A percentile compares a stretch with the other conserved stretches of the same genome.
phyloP scores from a whole-genome alignment of 2,888 invertebrate genomes.

The Netelia inedita region DNA sequence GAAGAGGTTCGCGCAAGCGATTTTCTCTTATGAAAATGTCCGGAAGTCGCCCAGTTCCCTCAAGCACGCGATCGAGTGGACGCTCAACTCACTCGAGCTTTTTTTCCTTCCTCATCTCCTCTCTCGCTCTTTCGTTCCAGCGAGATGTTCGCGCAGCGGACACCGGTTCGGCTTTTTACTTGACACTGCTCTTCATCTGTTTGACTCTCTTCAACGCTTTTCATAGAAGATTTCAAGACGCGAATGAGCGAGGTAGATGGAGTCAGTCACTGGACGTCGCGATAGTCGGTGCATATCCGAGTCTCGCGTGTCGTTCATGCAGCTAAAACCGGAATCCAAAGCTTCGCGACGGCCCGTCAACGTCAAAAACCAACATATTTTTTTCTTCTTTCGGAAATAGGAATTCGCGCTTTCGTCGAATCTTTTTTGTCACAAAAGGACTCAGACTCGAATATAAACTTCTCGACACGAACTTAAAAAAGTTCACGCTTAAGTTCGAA shows the following conservation, averaged over 20 bases:
- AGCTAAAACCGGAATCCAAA: slow-evolving; percentile 37
- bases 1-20: slow-evolving; percentile 55
- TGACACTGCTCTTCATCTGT: slow-evolving; percentile 28
- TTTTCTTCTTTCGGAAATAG: not conserved
- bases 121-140: slow-evolving; percentile 43
- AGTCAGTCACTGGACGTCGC: slow-evolving; percentile 11
- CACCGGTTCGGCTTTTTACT: slow-evolving; percentile 17
- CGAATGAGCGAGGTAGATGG: slow-evolving; percentile 33
- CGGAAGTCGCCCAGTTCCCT: slow-evolving; percentile 70
- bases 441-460: not conserved
- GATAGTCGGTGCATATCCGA: slow-evolving; percentile 30
- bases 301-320: slow-evolving; percentile 20
- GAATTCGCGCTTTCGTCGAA: not conserved
- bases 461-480: not conserved
- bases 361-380: not conserved
- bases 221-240: slow-evolving; percentile 46
- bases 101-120: slow-evolving; percentile 31
- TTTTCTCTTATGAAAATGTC: slow-evolving; percentile 76
- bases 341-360: not conserved
- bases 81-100: slow-evolving; percentile 50
- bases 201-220: slow-evolving; percentile 18
- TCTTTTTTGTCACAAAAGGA: not conserved
- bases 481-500: not conserved
- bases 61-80: slow-evolving; percentile 62
- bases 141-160: slow-evolving; percentile 24